Evolutionary conservation across 2,888 invertebrate genomes (phyloP).

Genomic region (Odontocolon sp.): DNA sequence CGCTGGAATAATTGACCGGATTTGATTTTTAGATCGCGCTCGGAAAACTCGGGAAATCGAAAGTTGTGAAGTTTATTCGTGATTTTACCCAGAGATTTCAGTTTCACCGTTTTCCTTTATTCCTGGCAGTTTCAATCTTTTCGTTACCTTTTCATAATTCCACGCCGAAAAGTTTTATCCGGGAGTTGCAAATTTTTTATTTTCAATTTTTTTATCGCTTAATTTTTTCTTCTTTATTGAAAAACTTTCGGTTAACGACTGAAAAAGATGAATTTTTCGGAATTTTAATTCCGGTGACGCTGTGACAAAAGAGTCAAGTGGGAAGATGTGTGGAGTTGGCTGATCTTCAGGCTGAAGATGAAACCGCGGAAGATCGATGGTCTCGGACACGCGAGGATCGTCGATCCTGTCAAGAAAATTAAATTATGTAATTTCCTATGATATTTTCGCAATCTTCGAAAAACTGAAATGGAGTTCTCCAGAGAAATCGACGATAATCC

Average conservation of each 20-base stretch:
- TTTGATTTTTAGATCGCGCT: neutral
- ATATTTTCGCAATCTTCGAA: neutral
- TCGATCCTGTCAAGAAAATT: no score
- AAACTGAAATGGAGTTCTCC: neutral
- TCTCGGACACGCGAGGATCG: no score
- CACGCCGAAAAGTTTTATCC: neutral
- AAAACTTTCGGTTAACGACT: no score
- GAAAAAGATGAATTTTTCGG: neutral
- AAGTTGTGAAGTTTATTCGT: neutral
- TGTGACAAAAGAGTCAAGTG: no score
- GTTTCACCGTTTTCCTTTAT: neutral
- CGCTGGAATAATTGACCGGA: slow-evolving; percentile 40
- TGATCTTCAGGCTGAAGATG: no score
- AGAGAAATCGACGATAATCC: neutral
- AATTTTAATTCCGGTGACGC: no score
- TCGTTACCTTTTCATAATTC: neutral
- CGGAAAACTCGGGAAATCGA: neutral
- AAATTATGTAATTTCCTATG: no score
- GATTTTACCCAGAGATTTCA: neutral
- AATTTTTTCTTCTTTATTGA: neutral
- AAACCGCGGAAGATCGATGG: no score
- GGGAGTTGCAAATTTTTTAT: neutral
- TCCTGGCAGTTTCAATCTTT: no score
- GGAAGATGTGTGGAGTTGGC: no score
- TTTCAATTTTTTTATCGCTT: neutral